phyloP scores from a whole-genome alignment of 2,797 vertebrate species.

The Garrulus glandarius region DNA sequence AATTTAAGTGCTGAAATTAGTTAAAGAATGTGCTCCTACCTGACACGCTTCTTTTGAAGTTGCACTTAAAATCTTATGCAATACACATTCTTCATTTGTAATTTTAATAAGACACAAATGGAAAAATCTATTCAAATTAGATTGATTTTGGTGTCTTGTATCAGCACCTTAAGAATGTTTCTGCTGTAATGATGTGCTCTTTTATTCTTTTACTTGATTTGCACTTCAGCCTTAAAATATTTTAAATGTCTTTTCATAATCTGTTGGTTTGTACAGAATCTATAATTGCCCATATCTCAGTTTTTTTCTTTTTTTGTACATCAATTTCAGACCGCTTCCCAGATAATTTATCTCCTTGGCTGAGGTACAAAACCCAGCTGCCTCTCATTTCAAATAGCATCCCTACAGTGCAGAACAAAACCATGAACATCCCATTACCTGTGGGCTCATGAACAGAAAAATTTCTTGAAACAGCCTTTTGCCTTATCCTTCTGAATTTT shows the following conservation, averaged over 20 bases:
- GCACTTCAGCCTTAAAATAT: conserved; percentile 5
- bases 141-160: neutral
- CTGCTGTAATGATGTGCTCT: neutral
- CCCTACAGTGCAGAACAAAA: conserved; percentile 62
- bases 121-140: neutral
- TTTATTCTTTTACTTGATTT: neutral
- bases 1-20: neutral
- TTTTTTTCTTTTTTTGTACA: conserved; percentile 15
- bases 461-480: conserved; percentile 56
- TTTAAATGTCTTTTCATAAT: conserved; percentile 13
- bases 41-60: neutral
- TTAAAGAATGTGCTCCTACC: neutral
- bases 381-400: conserved; percentile 56
- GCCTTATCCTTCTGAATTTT: conserved; percentile 38
- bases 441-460: conserved; percentile 23
- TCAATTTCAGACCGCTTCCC: conserved; percentile 49
- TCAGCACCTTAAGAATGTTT: neutral
- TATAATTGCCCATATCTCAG: conserved; percentile 2
- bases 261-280: neutral
- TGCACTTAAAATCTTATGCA: neutral
- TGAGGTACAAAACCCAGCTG: conserved; percentile 45
- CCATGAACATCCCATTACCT: conserved; percentile 54
- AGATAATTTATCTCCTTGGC: conserved; percentile 49
- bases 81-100: neutral
- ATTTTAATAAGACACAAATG: neutral